Evolutionary conservation across 2,888 invertebrate genomes (phyloP).

Genomic region (Thecocarcelia acutangulata): DNA sequence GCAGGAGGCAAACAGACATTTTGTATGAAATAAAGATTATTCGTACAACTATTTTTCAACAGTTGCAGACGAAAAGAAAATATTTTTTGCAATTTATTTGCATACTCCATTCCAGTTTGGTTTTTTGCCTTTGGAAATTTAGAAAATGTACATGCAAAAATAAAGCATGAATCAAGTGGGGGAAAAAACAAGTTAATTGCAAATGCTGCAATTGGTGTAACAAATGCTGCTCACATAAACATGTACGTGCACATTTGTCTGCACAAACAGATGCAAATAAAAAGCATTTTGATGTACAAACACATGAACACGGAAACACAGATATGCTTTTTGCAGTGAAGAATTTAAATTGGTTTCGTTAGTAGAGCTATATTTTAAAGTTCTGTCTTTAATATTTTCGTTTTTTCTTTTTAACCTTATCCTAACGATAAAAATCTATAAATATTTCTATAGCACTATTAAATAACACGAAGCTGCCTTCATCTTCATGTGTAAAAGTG

Average conservation of each 20-base stretch:
- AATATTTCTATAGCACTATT: no score
- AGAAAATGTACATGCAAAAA: slow-evolving; percentile 26
- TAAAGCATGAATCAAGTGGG: background rate
- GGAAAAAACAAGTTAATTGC: slow-evolving; percentile 64
- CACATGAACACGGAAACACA: slow-evolving; percentile 12
- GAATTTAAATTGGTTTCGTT: slow-evolving; percentile 67
- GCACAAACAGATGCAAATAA: background rate
- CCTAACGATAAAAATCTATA: background rate
- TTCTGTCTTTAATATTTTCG: slow-evolving; percentile 13
- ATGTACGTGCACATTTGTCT: background rate
- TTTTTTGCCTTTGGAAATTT: slow-evolving; percentile 43
- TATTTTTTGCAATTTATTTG: slow-evolving; percentile 38
- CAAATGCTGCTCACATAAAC: slow-evolving; percentile 41
- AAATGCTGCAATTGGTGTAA: slow-evolving; percentile 60
- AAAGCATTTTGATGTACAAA: slow-evolving; percentile 8
- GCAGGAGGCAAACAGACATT: slow-evolving; percentile 1
- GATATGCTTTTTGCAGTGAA: slow-evolving; percentile 19
- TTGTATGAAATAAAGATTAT: slow-evolving; percentile 24
- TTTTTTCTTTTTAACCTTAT: slow-evolving; percentile 26
- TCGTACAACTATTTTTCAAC: slow-evolving; percentile 21
- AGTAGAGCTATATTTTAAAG: slow-evolving; percentile 47
- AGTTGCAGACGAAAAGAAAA: background rate
- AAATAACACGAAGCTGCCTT: no score
- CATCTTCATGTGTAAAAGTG: no score
- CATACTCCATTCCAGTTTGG: slow-evolving; percentile 29